Evolutionary conservation across 2,888 invertebrate species (phyloP), one percentile per base, ranked within the genome.

Genomic region (Lycophotia porphyrea): DNA sequence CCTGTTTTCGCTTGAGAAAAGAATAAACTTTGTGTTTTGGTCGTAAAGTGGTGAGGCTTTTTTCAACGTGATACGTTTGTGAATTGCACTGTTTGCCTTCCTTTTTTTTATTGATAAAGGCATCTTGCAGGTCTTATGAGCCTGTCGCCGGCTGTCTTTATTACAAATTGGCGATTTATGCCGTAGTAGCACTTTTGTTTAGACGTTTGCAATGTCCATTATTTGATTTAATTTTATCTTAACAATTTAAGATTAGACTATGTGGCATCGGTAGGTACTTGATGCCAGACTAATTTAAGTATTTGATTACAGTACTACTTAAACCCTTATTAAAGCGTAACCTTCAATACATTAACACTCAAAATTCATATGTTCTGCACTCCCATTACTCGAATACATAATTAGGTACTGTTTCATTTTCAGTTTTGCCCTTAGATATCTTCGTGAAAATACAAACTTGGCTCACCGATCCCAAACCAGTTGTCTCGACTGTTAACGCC

Each of bases 401-500:
- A 44, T 58, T 8, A 18, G 1, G 27, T 58, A 55, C 18, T 31
- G 18, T 9, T 61, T 31, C 0, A 60, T 52, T 39, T 39, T 36
- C 31, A 36, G 21, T 42, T 24, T 49, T 42, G 9, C 18, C n/a
- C 0, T 39, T 27, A 39, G 39, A 2, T n/a, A 39, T 39, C 63
- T 65, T 36, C 24, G 34, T 44, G 15, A 13, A 71, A 49, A 42
- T 31, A 36, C 27, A 31, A 71, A 44, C 58, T 66, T 70, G 71
- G 47, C 60, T 61, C 58, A 55, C 42, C 34, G 21, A 78, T 44
- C 74, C 65, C 21, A 66, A 80, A 64, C 44, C 24, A 7, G 42
- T 72, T 76, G 47, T 68, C 63, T 74, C 49, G 66, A 58, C 55
- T 61, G 58, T 76, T 69, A 76, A 42, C 70, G 34, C 61, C 64